Conservation (phyloP, 30 jellyfish, hydroid and myxozoan species). For the Euphysa ruthae region DNA sequence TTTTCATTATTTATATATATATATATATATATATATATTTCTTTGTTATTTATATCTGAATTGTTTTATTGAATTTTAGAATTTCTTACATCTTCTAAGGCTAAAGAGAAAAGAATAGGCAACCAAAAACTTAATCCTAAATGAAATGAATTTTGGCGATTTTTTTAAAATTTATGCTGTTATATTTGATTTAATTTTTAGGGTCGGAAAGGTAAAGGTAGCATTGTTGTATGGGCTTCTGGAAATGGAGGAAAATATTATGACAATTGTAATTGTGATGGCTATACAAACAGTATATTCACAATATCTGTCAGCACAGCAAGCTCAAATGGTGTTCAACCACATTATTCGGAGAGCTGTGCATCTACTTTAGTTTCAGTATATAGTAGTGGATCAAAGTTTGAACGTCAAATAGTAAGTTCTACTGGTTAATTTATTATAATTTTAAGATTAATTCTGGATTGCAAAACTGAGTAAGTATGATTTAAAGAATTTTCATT, state of each 20-base stretch:
- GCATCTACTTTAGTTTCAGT: conserved; percentile 80
- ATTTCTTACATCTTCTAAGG: no score
- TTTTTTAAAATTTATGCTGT: neutral
- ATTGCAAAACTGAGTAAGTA: no score
- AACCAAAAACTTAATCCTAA: no score
- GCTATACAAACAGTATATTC: conserved; percentile 92
- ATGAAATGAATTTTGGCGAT: no score
- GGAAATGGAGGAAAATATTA: conserved; percentile 84
- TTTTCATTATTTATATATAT: no score
- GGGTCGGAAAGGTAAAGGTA: conserved; percentile 97
- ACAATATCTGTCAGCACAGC: conserved; percentile 95
- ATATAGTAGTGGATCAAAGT: conserved; percentile 64
- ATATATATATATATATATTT: no score
- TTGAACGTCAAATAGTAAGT: conserved; percentile 70
- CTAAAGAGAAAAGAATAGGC: no score
- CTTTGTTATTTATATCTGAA: no score
- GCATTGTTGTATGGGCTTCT: conserved; percentile 95
- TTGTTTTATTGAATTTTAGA: no score
- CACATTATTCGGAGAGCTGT: conserved; percentile 85
- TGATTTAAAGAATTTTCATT: no score
- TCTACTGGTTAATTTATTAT: neutral
- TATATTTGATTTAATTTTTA: neutral
- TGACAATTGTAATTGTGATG: conserved; percentile 96
- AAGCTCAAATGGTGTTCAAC: conserved; percentile 60
- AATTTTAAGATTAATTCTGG: neutral